Base-by-base conservation (phyloP, 2,888 invertebrate species). In the Sabatieria punctata region DNA sequence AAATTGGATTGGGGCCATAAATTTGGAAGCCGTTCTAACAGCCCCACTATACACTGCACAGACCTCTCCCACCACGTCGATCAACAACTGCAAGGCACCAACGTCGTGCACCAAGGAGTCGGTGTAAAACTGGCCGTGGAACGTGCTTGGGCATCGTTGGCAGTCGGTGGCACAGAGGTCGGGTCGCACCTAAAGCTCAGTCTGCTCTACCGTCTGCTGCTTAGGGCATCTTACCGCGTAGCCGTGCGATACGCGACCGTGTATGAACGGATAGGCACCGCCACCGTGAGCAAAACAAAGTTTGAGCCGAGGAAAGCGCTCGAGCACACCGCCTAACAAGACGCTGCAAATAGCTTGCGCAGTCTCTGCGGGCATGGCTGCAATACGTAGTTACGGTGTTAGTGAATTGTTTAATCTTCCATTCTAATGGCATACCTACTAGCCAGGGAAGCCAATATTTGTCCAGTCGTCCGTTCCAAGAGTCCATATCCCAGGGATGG, bases 391-490 rank as follows among this genome's bases (percentile, higher is more conserved):
- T 30, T 15, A 30, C 15, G 8, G 30, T 15, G 15, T 11, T 30
- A 30, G 30, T 30, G 30, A 30, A 30, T 15, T 30, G 8, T 30
- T 11, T 30, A 11, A 15, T 30, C 15, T 30, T 30, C 30, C 8
- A 30, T 11, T 30, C 8, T 11, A 13, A 24, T 26, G n/a, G 51
- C 63, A 52, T 52, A 70, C 72, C 73, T 3, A 74, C 72, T 8
- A 74, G 67, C 73, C 74, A 74, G 1, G 74, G 74, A 52, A 74
- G 54, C 73, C 73, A 74, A 58, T 71, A 73, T 50, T 73, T 71
- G 36, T 58, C 55, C 61, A 71, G 67, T 38, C 73, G 62, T 2
- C 70, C 71, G 2, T 63, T 66, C 57, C 63, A 60, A 45, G 64
- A 62, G 50, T 61, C 57, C 74, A 74, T 74, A 57, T 74, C 74